Base-by-base conservation (phyloP, 2,888 invertebrate species). In the Nymphalis polychloros region DNA sequence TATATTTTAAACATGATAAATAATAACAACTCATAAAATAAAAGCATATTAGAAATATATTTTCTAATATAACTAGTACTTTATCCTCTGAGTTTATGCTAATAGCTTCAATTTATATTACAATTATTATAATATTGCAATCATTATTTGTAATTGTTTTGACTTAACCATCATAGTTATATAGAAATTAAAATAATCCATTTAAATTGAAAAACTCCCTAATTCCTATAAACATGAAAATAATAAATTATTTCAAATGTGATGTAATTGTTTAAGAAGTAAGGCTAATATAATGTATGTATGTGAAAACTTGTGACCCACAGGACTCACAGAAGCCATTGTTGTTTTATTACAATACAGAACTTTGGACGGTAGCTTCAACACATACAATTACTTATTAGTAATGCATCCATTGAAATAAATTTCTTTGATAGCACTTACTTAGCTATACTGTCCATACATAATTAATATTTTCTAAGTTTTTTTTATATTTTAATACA, bases 271-370 rank as follows among this genome's bases (percentile, higher is more conserved):
- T 23, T 20, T 23, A 13, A 35, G 31, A 31, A 35, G 55, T 55
- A 55, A 55, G 17, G 55, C 8, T 31, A 31, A n/a, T 8, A 31
- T 20, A 31, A 27, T 8, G 20, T 31, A 55, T 52, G 8, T 20
- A 59, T 46, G 23, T 47, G 59, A 20, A 59, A 35, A 59, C 46
- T 19, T 59, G 7, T 59, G 59, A 59, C 19, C 59, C 59, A 59
- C 20, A 67, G 68, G 50, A 31, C 35, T 35, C 35, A 55, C 31
- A 63, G 48, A 50, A 69, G 27, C 73, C 65, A 75, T 77, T 76
- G 73, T 77, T 76, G 73, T 76, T 63, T 64, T 61, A 65, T 61
- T 69, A 75, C 73, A 77, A 77, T 75, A 69, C 31, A 64, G 69
- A 52, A 48, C 27, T 46, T 62, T 50, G 61, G 64, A 61, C 65